Evolutionary conservation across 2,113 vertebrate species (phyloP), one percentile per base, ranked within the genome.

Genomic region (Jacana jacana): DNA sequence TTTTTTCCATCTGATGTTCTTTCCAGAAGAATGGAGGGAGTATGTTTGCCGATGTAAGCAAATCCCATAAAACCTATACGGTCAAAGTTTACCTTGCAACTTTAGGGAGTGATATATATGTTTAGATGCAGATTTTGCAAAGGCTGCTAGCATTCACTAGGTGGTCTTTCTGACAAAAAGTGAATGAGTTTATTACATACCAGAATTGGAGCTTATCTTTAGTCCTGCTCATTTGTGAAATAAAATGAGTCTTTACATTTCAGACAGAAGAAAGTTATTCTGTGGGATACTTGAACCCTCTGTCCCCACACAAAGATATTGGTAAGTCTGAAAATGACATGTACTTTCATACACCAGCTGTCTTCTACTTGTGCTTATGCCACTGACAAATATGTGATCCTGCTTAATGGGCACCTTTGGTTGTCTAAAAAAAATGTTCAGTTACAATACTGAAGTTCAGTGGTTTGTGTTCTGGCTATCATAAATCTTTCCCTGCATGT

Each of bases 251-350:
- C 58, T 87, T 88, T 95, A 23, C 70, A 65, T 98, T 98, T 88
- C 97, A 98, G 98, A 73, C 88, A 79, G 95, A 94, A 44, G 98
- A 97, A 96, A 76, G 49, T 89, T 97, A 42, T 89, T 81, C 97
- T 89, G 7, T 88, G 55, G 93, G 84, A 96, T 97, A 97, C 88
- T 17, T 97, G 80, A 97, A 93, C 92, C 79, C 95, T 81, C 22
- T 94, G 49, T 98, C 97, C 42, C 96, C 97, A 64, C 96, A 95
- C 13, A 97, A 97, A 97, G 96, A 94, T 94, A 97, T 97, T 91
- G 98, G 98, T 98, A 97, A 98, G 98, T 91, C 78, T 94, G 80
- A 86, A 90, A 52, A 40, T 86, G 48, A 61, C 27, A 46, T 40
- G 10, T 57, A 4, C 10, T 42, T 57, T 23, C 92, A 25, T 83